Evolutionary conservation across 2,113 vertebrate species (phyloP).

Genomic region (Parus major): DNA sequence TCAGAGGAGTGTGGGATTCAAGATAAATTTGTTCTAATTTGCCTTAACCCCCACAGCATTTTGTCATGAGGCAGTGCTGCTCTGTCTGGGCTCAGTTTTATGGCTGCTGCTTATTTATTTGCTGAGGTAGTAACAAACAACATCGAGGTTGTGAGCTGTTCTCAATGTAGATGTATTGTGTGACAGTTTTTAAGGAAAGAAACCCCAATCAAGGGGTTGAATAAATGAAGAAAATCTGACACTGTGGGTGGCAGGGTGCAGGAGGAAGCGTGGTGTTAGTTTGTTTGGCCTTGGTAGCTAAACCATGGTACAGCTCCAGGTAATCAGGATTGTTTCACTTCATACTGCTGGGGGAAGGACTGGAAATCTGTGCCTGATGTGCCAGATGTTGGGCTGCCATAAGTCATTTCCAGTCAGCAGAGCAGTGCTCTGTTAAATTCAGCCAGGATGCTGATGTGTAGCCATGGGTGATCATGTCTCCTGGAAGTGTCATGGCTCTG

Average conservation of each 20-base stretch:
- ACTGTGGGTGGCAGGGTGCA: not conserved
- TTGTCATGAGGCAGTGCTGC: not conserved
- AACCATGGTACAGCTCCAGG: not conserved
- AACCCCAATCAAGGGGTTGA: not conserved
- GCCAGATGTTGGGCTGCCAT: not conserved
- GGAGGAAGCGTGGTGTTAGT: not conserved
- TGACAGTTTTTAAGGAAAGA: not conserved
- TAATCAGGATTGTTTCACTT: not conserved
- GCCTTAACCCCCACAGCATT: not conserved
- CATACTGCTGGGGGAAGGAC: not conserved
- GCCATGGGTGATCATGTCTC: not conserved
- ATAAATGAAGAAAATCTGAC: not conserved
- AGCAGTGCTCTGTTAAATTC: not conserved
- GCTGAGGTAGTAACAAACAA: not conserved
- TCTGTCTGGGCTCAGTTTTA: not conserved
- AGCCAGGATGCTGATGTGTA: accelerated
- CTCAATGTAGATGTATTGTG: not conserved
- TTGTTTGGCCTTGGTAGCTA: not conserved
- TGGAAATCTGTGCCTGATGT: not conserved
- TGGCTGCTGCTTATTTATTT: not conserved
- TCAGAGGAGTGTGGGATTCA: not conserved
- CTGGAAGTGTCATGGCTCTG: not conserved
- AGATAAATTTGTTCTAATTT: not conserved
- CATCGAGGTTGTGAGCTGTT: not conserved
- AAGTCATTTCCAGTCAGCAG: not conserved